A percentile compares a stretch with the other conserved stretches of the same genome.
Conservation (phyloP, 2,888 invertebrate species). For the Lepidocyrtoides sp. region DNA sequence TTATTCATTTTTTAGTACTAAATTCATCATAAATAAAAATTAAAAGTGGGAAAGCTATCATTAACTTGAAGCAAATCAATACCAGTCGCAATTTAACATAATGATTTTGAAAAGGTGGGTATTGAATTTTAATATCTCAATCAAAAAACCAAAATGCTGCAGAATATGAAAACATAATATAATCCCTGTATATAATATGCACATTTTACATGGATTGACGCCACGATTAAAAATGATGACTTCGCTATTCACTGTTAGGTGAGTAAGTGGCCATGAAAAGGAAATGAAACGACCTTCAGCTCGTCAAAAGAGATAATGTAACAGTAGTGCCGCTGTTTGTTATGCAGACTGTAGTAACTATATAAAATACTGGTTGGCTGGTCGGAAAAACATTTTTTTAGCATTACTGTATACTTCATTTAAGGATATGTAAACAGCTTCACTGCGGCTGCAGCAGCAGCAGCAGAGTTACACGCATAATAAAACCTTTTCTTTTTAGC, state of each 20-base stretch:
- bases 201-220: background rate
- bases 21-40: no score
- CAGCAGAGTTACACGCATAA: conserved; percentile 10
- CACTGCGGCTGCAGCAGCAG: background rate
- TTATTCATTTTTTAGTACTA: no score
- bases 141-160: no score
- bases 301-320: conserved; percentile 17
- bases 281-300: conserved; percentile 83
- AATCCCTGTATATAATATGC: background rate
- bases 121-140: no score
- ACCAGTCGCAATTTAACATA: no score
- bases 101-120: no score
- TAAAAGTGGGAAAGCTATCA: no score
- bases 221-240: conserved; percentile 46
- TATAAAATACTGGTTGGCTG: background rate
- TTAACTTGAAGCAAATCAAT: no score
- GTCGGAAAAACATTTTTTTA: no score
- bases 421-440: background rate
- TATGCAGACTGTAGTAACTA: background rate
- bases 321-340: conserved; percentile 9
- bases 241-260: conserved; percentile 48
- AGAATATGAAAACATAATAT: background rate
- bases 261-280: conserved; percentile 81
- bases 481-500: background rate
- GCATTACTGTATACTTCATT: conserved; percentile 11